These are phyloP conservation scores for Pangasianodon hypophthalmus DNA, from an alignment of 2,113 vertebrate genomes.

Conservation along the genomic window DNA sequence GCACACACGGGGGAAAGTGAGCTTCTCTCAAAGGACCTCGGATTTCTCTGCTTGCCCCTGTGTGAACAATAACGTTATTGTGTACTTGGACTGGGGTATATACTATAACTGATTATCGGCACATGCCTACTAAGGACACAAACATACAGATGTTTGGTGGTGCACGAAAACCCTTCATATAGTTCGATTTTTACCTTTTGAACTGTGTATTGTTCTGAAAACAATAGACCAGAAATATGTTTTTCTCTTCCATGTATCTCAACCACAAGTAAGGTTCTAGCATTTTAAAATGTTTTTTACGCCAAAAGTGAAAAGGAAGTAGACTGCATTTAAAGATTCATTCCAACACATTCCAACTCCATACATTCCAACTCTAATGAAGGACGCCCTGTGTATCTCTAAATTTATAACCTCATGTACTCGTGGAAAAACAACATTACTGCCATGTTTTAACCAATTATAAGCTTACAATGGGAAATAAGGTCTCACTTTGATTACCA, in stretches of 20 bases:
- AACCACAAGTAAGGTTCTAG: neutral
- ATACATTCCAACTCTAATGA: too few species aligned
- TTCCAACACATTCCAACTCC: neutral
- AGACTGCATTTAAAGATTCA: neutral
- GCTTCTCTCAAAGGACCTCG: neutral
- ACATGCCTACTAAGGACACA: neutral
- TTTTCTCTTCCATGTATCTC: neutral
- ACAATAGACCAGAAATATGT: neutral
- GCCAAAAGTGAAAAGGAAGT: neutral
- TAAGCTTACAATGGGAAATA: neutral
- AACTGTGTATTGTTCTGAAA: neutral
- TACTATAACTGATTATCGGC: neutral
- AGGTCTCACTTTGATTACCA: neutral
- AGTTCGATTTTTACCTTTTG: neutral
- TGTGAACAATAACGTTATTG: slow-evolving; percentile 5
- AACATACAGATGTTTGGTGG: neutral
- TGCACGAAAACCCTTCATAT: neutral
- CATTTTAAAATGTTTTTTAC: neutral
- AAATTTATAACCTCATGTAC: neutral
- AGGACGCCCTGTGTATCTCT: neutral
- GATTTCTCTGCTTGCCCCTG: neutral
- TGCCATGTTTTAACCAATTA: neutral
- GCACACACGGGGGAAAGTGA: neutral
- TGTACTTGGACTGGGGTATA: neutral
- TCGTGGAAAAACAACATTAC: neutral